Conservation (phyloP, 1,140 invertebrate genomes). For the Achatina immaculata region DNA sequence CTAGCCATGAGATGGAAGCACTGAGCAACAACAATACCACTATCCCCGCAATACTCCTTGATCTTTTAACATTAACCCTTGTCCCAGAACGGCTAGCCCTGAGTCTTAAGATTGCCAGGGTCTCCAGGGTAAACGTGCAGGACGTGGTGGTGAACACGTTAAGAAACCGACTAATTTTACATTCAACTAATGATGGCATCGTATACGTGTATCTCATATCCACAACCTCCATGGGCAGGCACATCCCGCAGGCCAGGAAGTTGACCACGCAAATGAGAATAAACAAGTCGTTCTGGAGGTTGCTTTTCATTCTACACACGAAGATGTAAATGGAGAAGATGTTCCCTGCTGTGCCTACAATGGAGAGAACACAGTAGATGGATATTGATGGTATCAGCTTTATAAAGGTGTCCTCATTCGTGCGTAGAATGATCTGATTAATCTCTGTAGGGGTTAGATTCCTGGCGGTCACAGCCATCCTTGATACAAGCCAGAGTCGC, state of each 20-base stretch:
- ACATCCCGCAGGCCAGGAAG: neutral
- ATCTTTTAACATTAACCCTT: neutral
- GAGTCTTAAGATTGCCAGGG: neutral
- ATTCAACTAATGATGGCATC: neutral
- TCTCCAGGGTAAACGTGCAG: neutral
- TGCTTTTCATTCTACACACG: neutral
- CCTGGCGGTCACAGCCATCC: no score
- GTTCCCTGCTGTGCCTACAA: neutral
- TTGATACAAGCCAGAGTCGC: no score
- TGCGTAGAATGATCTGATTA: neutral
- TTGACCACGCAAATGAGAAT: neutral
- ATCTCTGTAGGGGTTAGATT: no score
- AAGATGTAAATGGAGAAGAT: neutral
- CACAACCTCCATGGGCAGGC: neutral
- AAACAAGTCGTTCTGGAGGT: neutral
- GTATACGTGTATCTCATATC: neutral
- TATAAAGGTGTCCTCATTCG: neutral
- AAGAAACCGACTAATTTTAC: conserved; percentile 5
- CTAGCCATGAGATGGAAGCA: neutral
- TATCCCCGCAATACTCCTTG: neutral
- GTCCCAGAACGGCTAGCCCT: neutral
- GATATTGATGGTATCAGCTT: neutral
- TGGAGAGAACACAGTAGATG: neutral
- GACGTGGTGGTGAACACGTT: neutral
- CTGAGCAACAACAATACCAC: neutral